These are phyloP conservation scores for Nyctalus aviator DNA, from an alignment of 2,797 vertebrate species.

Conservation along the genomic window DNA sequence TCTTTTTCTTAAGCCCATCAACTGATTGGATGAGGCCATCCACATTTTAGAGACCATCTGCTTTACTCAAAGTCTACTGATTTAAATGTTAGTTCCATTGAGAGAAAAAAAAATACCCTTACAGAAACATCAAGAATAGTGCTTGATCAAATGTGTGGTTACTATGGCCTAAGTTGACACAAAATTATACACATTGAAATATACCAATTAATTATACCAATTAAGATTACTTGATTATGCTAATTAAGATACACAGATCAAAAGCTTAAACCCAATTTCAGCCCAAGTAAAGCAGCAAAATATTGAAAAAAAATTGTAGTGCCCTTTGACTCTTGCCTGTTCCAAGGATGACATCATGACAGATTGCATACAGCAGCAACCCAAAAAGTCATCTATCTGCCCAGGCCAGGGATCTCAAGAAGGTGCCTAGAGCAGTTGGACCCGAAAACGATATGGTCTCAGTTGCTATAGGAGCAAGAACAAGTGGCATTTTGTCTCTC, in stretches of 20 bases:
- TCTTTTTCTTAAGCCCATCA: background rate
- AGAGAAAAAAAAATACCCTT: background rate
- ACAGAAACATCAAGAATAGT: constrained; percentile 9
- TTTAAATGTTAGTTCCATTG: background rate
- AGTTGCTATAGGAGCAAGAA: background rate
- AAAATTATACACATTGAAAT: background rate
- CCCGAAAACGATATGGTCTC: background rate
- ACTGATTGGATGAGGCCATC: background rate
- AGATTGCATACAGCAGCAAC: background rate
- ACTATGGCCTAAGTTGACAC: background rate
- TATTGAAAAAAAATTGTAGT: background rate
- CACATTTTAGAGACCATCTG: background rate
- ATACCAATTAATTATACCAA: too few relatives aligned
- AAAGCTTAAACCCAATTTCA: background rate
- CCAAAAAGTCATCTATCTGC: background rate
- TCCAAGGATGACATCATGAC: background rate
- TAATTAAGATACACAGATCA: background rate
- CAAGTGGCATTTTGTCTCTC: background rate
- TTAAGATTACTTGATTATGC: too few relatives aligned
- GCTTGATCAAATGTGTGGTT: background rate
- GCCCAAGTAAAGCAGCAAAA: background rate
- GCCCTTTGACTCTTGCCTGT: background rate
- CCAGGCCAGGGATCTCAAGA: background rate
- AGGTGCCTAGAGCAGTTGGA: background rate
- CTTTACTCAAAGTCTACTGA: background rate